Conservation (phyloP, 1,140 invertebrate genomes). For the Physella acuta region DNA sequence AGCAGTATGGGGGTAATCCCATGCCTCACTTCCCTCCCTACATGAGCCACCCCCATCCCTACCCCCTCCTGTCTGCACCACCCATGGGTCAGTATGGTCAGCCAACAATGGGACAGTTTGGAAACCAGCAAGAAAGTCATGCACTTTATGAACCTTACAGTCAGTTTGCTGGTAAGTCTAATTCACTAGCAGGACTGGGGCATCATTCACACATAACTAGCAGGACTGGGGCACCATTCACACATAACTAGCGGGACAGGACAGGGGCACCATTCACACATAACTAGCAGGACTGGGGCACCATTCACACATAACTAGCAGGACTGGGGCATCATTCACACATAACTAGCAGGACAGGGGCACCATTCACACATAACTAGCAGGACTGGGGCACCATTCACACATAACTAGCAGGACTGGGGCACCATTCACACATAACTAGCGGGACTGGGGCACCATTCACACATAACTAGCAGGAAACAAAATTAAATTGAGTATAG, state of each 20-base stretch:
- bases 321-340: no score
- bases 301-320: no score
- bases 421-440: no score
- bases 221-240: neutral
- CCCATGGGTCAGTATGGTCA: slow-evolving; percentile 2
- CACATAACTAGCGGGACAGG: neutral
- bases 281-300: no score
- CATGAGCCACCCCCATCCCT: slow-evolving; percentile 12
- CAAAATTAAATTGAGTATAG: no score
- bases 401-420: no score
- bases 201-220: neutral
- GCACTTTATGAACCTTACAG: neutral
- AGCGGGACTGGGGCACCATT: no score
- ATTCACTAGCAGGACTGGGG: neutral
- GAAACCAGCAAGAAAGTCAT: neutral
- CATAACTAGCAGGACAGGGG: no score
- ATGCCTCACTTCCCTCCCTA: slow-evolving; percentile 3
- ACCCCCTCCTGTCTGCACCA: slow-evolving; percentile 8
- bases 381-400: no score
- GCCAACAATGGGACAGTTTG: neutral
- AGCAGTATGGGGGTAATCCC: neutral
- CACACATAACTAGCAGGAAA: no score
- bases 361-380: no score
- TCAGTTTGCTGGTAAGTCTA: neutral
- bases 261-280: neutral